Base-by-base conservation (phyloP, 2,888 invertebrate species). In the Busseola fusca region DNA sequence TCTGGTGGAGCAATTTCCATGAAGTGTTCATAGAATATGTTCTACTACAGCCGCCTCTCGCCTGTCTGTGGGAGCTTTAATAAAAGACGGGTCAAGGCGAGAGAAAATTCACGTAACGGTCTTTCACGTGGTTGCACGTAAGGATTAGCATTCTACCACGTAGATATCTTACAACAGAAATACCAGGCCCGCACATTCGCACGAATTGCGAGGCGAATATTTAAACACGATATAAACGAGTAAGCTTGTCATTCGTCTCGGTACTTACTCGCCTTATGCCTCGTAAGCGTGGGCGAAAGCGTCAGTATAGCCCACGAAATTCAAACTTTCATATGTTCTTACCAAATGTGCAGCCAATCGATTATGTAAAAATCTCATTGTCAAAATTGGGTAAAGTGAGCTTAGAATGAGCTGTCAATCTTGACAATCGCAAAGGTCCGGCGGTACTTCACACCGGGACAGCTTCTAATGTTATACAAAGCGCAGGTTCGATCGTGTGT, bases 21-120 rank as follows among this genome's bases (percentile, higher is more conserved):
- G 10, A n/a, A 10, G 10, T n/a, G 10, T 48, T 48, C 21, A 21
- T n/a, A 1, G n/a, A 48, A n/a, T n/a, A 3, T n/a, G n/a, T n/a
- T 10, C 10, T 48, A n/a, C 10, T 12, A 50, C n/a, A n/a, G 48
- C n/a, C n/a, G n/a, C 10, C 1, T n/a, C n/a, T 4, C 48, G 21
- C 1, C 1, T 50, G 48, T 50, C n/a, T 50, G 48, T 1, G n/a
- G 4, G 48, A n/a, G 48, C 10, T 10, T n/a, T 50, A n/a, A 10
- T n/a, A n/a, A 50, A n/a, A 48, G 6, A 50, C 27, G 27, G 30
- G 58, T 58, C 67, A 58, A 58, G 50, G 67, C 14, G 18, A 21
- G 27, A 16, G 9, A 3, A 14, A 27, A 25, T 27, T 25, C 10
- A n/a, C 27, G n/a, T 2, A 9, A 25, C 16, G 10, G 21, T n/a